Percentiles rank a stretch among this genome's conserved stretches.
These are phyloP conservation scores for Diarsia dahlii DNA, from an alignment of 2,888 invertebrate species.

Conservation along the genomic window DNA sequence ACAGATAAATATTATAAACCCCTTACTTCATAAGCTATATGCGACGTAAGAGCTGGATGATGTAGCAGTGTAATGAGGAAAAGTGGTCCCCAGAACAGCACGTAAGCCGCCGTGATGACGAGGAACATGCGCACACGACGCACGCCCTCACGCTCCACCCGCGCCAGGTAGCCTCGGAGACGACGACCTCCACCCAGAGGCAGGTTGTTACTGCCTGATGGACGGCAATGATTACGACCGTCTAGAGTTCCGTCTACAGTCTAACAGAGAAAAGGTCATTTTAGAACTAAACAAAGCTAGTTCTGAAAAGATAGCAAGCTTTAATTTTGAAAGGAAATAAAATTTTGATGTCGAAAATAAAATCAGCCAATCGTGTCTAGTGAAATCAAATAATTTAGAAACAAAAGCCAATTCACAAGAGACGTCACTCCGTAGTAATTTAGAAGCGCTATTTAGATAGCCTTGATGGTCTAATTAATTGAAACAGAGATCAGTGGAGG, in stretches of 20 bases:
- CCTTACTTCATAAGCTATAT: slow-evolving; percentile 94
- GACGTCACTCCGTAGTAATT: slow-evolving; percentile 22
- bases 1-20: not conserved
- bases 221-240: slow-evolving; percentile 75
- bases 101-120: slow-evolving; percentile 95
- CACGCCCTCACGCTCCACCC: slow-evolving; percentile 95
- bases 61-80: slow-evolving; percentile 96
- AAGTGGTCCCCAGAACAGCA: slow-evolving; percentile 97
- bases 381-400: slow-evolving; percentile 39
- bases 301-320: slow-evolving; percentile 12
- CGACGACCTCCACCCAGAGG: slow-evolving; percentile 93
- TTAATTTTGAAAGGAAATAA: not conserved
- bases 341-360: slow-evolving; percentile 33
- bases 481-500: slow-evolving; percentile 2
- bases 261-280: slow-evolving; percentile 67
- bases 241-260: slow-evolving; percentile 86
- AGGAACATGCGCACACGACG: slow-evolving; percentile 96
- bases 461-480: slow-evolving; percentile 18
- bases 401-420: slow-evolving; percentile 35
- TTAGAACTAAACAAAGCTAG: not conserved
- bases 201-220: slow-evolving; percentile 79
- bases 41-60: slow-evolving; percentile 93
- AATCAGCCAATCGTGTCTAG: slow-evolving; percentile 38
- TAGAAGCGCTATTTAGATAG: slow-evolving; percentile 38
- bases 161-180: slow-evolving; percentile 94